These are phyloP conservation scores for Drosophila ustulata DNA, from an alignment of 2,888 invertebrate genomes.

Conservation along the genomic window DNA sequence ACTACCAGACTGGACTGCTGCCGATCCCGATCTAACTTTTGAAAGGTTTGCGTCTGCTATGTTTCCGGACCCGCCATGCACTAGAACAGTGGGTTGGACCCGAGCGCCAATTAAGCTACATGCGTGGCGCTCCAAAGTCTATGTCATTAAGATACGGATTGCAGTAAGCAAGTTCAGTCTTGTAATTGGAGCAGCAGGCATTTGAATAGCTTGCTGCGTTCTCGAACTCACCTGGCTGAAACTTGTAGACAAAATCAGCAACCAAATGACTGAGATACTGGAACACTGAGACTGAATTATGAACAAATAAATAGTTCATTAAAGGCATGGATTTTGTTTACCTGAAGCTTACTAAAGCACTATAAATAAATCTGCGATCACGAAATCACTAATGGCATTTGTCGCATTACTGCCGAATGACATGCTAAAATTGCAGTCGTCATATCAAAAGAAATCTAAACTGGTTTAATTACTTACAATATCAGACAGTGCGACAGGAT, in stretches of 20 bases:
- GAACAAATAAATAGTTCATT: background rate
- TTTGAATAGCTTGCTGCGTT: constrained; percentile 14
- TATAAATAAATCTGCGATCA: background rate
- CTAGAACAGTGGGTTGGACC: background rate
- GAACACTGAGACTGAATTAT: background rate
- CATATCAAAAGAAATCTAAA: constrained; percentile 19
- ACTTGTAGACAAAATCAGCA: background rate
- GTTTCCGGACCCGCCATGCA: background rate
- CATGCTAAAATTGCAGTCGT: background rate
- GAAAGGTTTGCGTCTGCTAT: constrained; percentile 88
- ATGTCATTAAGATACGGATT: background rate
- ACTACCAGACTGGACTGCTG: too few species aligned
- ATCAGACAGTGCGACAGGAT: constrained; percentile 18
- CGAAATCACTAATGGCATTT: background rate
- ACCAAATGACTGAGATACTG: background rate
- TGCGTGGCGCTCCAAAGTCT: background rate
- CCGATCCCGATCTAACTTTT: constrained; percentile 89
- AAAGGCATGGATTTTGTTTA: background rate
- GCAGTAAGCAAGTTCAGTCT: background rate
- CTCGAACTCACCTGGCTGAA: constrained; percentile 3
- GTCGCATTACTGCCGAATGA: constrained; percentile 9
- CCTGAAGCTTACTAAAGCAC: constrained; percentile 1
- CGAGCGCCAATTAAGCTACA: background rate
- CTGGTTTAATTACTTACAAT: constrained; percentile 31
- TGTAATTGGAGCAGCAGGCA: background rate